These are phyloP conservation scores for Mesocricetus auratus DNA, from an alignment of 2,113 vertebrate genomes.

Conservation along the genomic window DNA sequence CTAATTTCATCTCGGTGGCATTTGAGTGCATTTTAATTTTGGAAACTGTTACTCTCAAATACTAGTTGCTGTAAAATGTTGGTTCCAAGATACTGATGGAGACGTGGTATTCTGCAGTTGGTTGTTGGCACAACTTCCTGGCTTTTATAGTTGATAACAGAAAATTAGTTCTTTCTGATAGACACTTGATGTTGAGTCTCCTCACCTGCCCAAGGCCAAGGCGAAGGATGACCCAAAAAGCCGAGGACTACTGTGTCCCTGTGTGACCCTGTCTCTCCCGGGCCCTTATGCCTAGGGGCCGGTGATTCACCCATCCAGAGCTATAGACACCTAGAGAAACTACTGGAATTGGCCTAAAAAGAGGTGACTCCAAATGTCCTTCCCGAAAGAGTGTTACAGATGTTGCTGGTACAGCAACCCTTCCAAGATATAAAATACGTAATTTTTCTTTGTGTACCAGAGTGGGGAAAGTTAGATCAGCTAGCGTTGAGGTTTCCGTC, in stretches of 20 bases:
- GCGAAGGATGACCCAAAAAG: not conserved
- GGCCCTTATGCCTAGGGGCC: not conserved
- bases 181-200: not conserved
- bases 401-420: not conserved
- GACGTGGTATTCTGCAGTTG: not conserved
- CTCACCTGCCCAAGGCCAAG: not conserved
- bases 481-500: not conserved
- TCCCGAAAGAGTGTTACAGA: not conserved
- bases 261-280: not conserved
- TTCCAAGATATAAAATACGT: not conserved
- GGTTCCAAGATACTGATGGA: not conserved
- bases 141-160: not conserved
- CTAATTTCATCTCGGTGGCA: conserved; percentile 80
- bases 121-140: not conserved
- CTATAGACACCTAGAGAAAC: not conserved
- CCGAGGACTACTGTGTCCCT: not conserved
- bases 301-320: not conserved
- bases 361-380: not conserved
- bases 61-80: not conserved
- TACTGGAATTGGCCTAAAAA: not conserved
- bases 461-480: not conserved
- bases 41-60: conserved; percentile 21
- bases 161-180: not conserved
- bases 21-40: conserved; percentile 59
- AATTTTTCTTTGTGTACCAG: not conserved